phyloP scores from a whole-genome alignment of 2,113 vertebrate species.

The Caranx melampygus region DNA sequence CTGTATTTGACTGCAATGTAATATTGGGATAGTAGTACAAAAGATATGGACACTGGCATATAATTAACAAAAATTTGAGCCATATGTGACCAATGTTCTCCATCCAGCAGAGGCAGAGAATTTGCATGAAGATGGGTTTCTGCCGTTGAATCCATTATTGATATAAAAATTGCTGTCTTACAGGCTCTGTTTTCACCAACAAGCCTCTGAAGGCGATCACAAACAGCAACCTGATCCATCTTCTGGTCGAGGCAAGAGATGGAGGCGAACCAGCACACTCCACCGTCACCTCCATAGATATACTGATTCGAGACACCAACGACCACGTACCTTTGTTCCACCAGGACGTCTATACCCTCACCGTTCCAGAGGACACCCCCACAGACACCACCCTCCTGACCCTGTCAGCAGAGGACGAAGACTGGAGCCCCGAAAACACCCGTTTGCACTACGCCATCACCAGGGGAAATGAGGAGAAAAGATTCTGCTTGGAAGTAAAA shows the following conservation, averaged over 20 bases:
- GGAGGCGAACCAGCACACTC: constrained; percentile 84
- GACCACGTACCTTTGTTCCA: constrained; percentile 87
- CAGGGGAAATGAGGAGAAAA: constrained; percentile 85
- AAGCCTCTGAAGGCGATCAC: constrained; percentile 77
- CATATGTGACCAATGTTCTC: no score
- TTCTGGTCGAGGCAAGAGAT: constrained; percentile 90
- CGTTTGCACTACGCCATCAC: constrained; percentile 86
- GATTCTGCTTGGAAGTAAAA: constrained; percentile 86
- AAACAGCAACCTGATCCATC: constrained; percentile 77
- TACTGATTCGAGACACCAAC: constrained; percentile 86
- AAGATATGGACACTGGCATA: no score
- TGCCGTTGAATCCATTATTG: background rate
- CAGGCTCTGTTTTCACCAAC: constrained; percentile 88
- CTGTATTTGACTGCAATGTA: no score
- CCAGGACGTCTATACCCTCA: constrained; percentile 83
- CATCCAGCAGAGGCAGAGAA: no score
- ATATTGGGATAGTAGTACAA: no score
- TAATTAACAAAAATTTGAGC: no score
- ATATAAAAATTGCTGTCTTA: constrained; percentile 53
- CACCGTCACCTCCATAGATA: constrained; percentile 83
- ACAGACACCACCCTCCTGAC: constrained; percentile 84
- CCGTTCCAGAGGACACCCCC: constrained; percentile 82
- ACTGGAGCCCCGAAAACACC: constrained; percentile 84
- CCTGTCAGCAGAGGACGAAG: constrained; percentile 86
- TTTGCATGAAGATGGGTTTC: background rate